Evolutionary conservation across 2,797 vertebrate species (phyloP), one percentile per base, ranked within the genome.

Genomic region (Adelosebastes latens): DNA sequence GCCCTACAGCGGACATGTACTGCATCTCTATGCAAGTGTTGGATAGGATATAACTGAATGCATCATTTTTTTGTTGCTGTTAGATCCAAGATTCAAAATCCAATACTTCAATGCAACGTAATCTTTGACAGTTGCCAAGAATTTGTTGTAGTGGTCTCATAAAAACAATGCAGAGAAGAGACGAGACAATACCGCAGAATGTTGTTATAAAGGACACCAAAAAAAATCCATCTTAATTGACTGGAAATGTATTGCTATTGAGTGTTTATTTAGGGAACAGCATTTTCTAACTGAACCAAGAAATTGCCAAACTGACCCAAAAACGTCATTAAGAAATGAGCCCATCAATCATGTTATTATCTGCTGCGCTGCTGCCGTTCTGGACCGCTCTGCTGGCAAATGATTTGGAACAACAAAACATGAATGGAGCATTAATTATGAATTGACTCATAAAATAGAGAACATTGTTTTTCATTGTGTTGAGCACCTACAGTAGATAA

Each of bases 291-390:
- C n/a, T 64, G 58, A 81, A 72, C 39, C 53, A n/a, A 46, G 46
- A 67, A 67, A 80, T 66, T 60, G 7, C 25, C 25, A 66, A 59
- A 73, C 31, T 25, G 8, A 84, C 67, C 58, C 46, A n/a, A 65
- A 79, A 39, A 31, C 9, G 60, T 31, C 61, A 53, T 66, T 58
- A 80, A 46, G 29, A 75, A 70, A 71, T 2, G 6, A 78, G 65
- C 39, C 63, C 59, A 71, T 88, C 85, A 81, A 42, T 88, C 88
- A 83, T 53, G 36, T 36, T 6, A 73, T 84, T 79, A 79, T 88
- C 83, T 59, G 53, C 70, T 24, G 59, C 39, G 6, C 27, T 11
- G 70, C 63, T 34, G 32, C 58, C 55, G n/a, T 24, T 56, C 74
- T 27, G 66, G 52, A 66, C 34, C 75, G 4, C 65, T 77, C 83